Evolutionary conservation across 2,113 vertebrate genomes (phyloP).

Genomic region (Mormoops blainvillei): DNA sequence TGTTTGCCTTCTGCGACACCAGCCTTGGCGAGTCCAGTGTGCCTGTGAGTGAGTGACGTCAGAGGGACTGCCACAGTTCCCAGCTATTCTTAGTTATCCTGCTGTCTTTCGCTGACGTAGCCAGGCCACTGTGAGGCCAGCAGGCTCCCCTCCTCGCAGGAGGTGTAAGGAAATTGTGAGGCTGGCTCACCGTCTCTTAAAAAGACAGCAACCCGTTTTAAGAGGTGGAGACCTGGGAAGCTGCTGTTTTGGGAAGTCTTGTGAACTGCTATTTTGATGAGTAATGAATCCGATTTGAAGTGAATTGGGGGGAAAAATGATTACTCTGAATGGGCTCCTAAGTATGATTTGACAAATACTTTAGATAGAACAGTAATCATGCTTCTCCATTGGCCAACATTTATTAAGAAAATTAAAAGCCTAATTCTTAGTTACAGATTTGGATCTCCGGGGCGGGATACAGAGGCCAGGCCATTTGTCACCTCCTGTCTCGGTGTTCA

Average conservation of each 20-base stretch:
- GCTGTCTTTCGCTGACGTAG: neutral
- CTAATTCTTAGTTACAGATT: too few relatives aligned
- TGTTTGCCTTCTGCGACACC: too few relatives aligned
- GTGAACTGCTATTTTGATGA: neutral
- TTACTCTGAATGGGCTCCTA: neutral
- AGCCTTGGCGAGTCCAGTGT: neutral
- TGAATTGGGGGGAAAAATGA: neutral
- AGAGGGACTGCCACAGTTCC: accelerated
- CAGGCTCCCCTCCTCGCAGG: neutral
- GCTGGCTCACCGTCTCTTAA: neutral
- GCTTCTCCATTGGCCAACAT: neutral
- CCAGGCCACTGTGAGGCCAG: neutral
- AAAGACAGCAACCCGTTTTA: neutral
- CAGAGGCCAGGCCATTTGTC: neutral
- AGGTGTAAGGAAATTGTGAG: neutral
- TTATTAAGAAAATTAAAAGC: neutral
- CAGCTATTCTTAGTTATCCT: neutral
- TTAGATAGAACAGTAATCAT: neutral
- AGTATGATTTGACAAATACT: neutral
- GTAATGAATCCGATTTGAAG: neutral
- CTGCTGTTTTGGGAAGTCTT: neutral
- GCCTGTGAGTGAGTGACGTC: neutral
- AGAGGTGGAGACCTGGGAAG: too few relatives aligned
- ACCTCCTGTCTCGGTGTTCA: neutral
- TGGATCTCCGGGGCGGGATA: neutral